Evolutionary conservation across 1,140 invertebrate species (phyloP), one percentile per base, ranked within the genome.

Genomic region (Heliconius hermathena): DNA sequence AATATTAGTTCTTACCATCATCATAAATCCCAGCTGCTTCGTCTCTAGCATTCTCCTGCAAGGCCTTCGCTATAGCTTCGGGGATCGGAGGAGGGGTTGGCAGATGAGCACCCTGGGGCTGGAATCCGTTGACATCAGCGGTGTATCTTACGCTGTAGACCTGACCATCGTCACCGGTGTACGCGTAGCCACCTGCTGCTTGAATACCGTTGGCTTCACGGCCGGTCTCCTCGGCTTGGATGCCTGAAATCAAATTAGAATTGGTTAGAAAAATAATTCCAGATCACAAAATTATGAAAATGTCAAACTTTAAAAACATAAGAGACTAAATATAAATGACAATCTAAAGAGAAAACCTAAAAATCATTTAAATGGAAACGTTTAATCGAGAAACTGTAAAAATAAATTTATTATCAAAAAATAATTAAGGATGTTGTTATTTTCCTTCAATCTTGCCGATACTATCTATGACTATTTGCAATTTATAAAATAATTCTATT

Each of bases 11-110:
- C 87, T 85, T 81, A 94, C 93, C 93, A 80, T 94, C 93, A 86
- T 94, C 91, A 74, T 87, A 93, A 74, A 93, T 91, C 0, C 93
- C 93, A 81, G 79, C 84, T 11, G 91, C 93, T 66, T 94, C 91
- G 77, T 93, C 91, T 60, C 89, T 94, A 0, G 91, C 92, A 80
- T 96, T 96, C 85, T 95, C 95, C 36, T 95, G 95, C 3, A 97
- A 90, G 20, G 96, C 95, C 85, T 95, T 95, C 46, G 93, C 94
- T 78, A 97, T 97, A 1, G 95, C 96, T 79, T 95, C 96, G 9
- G 96, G 96, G 41, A 96, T 94, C 22, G 96, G 96, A 3, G 96
- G 96, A 8, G 96, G 96, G 18, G 96, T 96, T 8, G 96, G 96
- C 11, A 96, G 87, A 88, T 96, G 96, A 52, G 95, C 95, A 22